Conservation (phyloP, 2,113 vertebrate species). For the Sebastes fasciatus region DNA sequence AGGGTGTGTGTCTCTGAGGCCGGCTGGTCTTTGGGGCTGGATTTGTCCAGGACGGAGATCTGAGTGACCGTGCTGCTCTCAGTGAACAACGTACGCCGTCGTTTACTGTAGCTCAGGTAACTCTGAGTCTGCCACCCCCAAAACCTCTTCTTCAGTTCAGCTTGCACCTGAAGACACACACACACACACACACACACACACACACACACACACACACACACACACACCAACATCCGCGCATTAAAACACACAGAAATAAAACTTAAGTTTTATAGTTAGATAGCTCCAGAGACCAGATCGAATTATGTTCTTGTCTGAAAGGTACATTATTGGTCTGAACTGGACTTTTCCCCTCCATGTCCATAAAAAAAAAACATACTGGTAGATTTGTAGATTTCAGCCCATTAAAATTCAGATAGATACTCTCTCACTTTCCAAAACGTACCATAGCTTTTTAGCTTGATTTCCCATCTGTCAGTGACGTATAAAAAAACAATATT, state of each 20-base stretch:
- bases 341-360: too few species aligned
- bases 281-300: background rate
- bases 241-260: background rate
- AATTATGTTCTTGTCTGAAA: background rate
- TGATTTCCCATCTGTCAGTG: background rate
- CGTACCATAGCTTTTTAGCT: background rate
- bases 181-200: background rate
- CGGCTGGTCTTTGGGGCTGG: constrained; percentile 79
- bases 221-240: background rate
- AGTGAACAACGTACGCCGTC: constrained; percentile 78
- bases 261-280: background rate
- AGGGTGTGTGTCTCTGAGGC: background rate
- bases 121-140: constrained; percentile 84
- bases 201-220: constrained; percentile 16
- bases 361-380: background rate
- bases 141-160: constrained; percentile 85
- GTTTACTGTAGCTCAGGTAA: constrained; percentile 82
- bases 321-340: background rate
- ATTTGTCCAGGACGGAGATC: constrained; percentile 85
- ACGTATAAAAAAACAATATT: background rate
- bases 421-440: background rate
- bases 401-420: background rate
- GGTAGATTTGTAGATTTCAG: background rate
- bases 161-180: constrained; percentile 79
- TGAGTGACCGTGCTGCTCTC: constrained; percentile 87